phyloP scores from a whole-genome alignment of 92 coral and sea anemone genomes.

The Siderastrea radians region DNA sequence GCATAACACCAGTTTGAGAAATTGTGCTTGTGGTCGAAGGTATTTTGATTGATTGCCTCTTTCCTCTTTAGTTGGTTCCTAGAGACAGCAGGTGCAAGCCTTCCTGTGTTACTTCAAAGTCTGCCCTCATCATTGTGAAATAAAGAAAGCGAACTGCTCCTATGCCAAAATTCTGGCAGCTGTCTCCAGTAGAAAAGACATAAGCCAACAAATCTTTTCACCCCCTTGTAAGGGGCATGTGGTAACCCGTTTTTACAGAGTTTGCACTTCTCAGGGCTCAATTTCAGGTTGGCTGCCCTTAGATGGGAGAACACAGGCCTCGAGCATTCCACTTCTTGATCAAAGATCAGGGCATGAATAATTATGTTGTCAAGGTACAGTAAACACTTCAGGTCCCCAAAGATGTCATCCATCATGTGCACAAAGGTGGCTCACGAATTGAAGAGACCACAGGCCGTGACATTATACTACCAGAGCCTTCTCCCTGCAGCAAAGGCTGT shows the following conservation, averaged over 20 bases:
- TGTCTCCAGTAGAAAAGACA: constrained; percentile 6
- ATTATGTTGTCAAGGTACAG: constrained; percentile 18
- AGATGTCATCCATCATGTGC: background rate
- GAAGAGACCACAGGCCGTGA: background rate
- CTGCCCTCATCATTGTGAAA: too few relatives aligned
- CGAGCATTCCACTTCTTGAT: background rate
- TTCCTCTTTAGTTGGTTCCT: too few relatives aligned
- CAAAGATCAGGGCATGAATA: constrained; percentile 8
- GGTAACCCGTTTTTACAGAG: constrained; percentile 17
- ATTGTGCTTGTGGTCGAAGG: too few relatives aligned
- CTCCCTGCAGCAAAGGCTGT: constrained; percentile 40
- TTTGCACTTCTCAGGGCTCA: constrained; percentile 37
- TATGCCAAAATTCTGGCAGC: too few relatives aligned
- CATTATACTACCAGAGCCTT: constrained; percentile 39
- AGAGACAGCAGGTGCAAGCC: too few relatives aligned
- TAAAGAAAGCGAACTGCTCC: too few relatives aligned
- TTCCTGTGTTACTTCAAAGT: too few relatives aligned
- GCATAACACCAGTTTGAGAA: too few relatives aligned
- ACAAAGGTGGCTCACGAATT: constrained; percentile 24
- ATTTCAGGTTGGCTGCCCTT: constrained; percentile 39
- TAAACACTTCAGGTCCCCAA: constrained; percentile 1
- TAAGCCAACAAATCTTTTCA: constrained; percentile 16
- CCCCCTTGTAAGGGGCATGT: background rate
- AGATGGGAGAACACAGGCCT: background rate
- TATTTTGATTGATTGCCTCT: too few relatives aligned